Evolutionary conservation across 2,797 vertebrate genomes (phyloP).

Genomic region (Enteromius treurensis): DNA sequence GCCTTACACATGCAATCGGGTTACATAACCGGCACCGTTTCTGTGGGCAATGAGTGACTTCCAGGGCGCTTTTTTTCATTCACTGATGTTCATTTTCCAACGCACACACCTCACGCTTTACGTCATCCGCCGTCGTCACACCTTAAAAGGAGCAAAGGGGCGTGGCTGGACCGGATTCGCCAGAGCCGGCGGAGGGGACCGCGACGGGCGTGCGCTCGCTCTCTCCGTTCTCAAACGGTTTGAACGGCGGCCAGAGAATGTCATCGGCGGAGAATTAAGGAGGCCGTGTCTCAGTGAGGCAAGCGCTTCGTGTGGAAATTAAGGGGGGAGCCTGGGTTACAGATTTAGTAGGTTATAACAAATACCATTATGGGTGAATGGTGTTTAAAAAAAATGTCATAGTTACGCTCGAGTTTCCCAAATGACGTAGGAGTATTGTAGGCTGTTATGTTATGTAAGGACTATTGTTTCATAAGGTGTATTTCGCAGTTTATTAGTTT

Average conservation of each 20-base stretch:
- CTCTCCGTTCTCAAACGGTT: background rate
- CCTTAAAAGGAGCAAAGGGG: slow-evolving; percentile 51
- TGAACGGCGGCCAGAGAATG: slow-evolving; percentile 38
- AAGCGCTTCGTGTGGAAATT: slow-evolving; percentile 4
- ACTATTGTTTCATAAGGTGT: slow-evolving; percentile 50
- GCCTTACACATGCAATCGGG: slow-evolving; percentile 71
- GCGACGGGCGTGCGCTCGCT: background rate
- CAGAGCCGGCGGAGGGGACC: slow-evolving; percentile 39
- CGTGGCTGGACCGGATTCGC: slow-evolving; percentile 44
- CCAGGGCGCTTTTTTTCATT: slow-evolving; percentile 59
- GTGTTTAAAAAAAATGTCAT: background rate
- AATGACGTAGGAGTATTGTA: slow-evolving; percentile 32
- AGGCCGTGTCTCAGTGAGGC: slow-evolving; percentile 32
- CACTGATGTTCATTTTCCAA: slow-evolving; percentile 63
- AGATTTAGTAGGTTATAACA: background rate
- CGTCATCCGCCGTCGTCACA: slow-evolving; percentile 33
- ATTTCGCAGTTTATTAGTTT: slow-evolving; percentile 21
- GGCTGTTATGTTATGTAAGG: slow-evolving; percentile 52
- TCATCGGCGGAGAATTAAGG: slow-evolving; percentile 57
- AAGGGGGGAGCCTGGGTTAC: background rate
- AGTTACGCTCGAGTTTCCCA: background rate
- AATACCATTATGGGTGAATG: background rate
- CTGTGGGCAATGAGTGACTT: slow-evolving; percentile 64
- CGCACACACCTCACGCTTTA: slow-evolving; percentile 61
- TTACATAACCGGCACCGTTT: slow-evolving; percentile 74